These are phyloP conservation scores for Pipistrellus pygmaeus DNA, from an alignment of 2,797 vertebrate species.

Conservation along the genomic window DNA sequence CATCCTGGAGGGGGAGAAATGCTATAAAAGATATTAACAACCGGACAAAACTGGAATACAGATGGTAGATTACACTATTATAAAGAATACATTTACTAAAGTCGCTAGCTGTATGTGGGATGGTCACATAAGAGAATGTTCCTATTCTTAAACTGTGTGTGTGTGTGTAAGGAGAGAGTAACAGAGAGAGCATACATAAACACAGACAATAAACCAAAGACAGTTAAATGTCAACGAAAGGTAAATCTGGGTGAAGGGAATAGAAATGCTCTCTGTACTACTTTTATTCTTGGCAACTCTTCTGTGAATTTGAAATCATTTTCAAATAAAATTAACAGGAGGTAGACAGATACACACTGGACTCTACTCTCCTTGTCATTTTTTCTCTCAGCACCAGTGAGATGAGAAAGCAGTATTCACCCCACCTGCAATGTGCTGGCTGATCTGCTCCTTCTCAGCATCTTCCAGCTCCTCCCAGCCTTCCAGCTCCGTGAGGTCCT, in stretches of 20 bases:
- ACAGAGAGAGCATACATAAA: neutral
- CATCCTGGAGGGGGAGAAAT: neutral
- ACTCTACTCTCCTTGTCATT: neutral
- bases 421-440: conserved; percentile 93
- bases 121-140: neutral
- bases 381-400: neutral
- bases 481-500: conserved; percentile 97
- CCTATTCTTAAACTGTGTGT: neutral
- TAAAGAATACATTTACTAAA: neutral
- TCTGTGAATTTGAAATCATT: conserved; percentile 47
- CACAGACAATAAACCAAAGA: neutral
- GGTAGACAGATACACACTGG: neutral
- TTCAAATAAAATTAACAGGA: neutral
- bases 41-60: neutral
- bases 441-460: conserved; percentile 94
- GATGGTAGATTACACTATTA: neutral
- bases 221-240: neutral
- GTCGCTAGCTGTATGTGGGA: neutral
- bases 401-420: neutral
- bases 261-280: neutral
- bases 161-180: neutral
- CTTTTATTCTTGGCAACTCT: conserved; percentile 37
- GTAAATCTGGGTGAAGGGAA: neutral
- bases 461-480: conserved; percentile 98
- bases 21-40: neutral